Percentiles rank a stretch among this genome's conserved stretches.
Conservation (phyloP, 1,140 invertebrate genomes). For the Ips typographus region DNA sequence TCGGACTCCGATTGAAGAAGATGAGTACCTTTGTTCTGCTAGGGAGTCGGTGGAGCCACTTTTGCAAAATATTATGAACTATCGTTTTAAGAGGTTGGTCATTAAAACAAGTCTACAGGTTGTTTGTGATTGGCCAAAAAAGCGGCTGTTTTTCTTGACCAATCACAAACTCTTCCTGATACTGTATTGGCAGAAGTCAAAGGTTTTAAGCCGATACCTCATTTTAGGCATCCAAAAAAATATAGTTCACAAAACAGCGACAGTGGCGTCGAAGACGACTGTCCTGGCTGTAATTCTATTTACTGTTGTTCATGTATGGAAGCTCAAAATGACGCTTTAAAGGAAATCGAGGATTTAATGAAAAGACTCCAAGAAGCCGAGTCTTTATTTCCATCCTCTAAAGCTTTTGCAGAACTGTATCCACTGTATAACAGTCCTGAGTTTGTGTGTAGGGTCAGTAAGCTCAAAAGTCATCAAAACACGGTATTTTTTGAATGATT, state of each 20-base stretch:
- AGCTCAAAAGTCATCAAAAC: not conserved
- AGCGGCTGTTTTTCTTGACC: too few species aligned
- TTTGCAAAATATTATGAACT: constrained; percentile 75
- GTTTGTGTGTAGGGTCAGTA: constrained; percentile 61
- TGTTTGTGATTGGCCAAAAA: not conserved
- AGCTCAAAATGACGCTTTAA: constrained; percentile 69
- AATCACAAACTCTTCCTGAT: too few species aligned
- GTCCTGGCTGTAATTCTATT: constrained; percentile 64
- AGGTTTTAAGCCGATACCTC: not conserved
- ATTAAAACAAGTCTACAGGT: not conserved
- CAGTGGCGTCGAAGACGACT: constrained; percentile 51
- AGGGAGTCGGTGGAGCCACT: constrained; percentile 69
- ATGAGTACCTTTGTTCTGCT: constrained; percentile 72
- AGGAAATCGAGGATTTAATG: constrained; percentile 71
- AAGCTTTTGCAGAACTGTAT: constrained; percentile 72
- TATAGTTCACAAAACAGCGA: constrained; percentile 44
- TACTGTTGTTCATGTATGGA: constrained; percentile 69
- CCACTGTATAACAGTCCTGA: constrained; percentile 67
- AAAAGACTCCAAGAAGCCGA: constrained; percentile 74
- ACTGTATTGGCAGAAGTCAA: not conserved
- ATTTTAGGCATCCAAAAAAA: constrained; percentile 21
- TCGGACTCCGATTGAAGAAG: constrained; percentile 70
- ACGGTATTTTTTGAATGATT: not conserved
- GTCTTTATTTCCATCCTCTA: constrained; percentile 80
- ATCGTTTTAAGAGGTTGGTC: constrained; percentile 54